Conservation (phyloP, 2,888 invertebrate genomes). For the Parnassius glacialis region DNA sequence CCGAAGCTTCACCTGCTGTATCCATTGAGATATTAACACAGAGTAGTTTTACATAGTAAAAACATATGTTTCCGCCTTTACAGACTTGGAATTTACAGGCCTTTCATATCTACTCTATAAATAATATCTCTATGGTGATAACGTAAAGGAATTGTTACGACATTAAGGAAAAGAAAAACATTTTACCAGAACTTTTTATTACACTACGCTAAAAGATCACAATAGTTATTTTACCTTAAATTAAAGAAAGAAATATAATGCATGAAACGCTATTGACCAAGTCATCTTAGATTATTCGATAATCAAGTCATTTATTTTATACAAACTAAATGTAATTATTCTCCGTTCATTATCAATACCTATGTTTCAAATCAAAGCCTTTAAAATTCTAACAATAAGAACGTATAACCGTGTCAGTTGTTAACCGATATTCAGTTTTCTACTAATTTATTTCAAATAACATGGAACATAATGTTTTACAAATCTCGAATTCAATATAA, state of each 20-base stretch:
- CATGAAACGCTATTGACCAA: constrained; percentile 12
- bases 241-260: constrained; percentile 17
- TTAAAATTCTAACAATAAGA: neutral
- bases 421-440: too few species aligned
- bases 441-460: too few species aligned
- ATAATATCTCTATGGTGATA: neutral
- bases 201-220: constrained; percentile 34
- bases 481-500: too few species aligned
- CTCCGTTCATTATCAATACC: neutral
- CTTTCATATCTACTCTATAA: neutral
- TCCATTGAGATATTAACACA: constrained; percentile 12
- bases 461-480: too few species aligned
- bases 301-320: constrained; percentile 26
- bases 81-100: neutral
- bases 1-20: constrained; percentile 42
- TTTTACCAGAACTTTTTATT: constrained; percentile 31
- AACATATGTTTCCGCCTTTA: neutral
- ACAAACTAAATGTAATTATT: neutral
- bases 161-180: constrained; percentile 14
- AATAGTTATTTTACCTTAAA: constrained; percentile 27
- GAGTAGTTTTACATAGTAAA: neutral
- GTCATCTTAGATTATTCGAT: constrained; percentile 1
- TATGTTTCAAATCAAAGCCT: neutral
- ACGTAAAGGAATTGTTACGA: neutral
- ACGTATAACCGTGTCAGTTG: too few species aligned